Conservation (phyloP, 2,113 vertebrate species). For the Bubo scandiacus region DNA sequence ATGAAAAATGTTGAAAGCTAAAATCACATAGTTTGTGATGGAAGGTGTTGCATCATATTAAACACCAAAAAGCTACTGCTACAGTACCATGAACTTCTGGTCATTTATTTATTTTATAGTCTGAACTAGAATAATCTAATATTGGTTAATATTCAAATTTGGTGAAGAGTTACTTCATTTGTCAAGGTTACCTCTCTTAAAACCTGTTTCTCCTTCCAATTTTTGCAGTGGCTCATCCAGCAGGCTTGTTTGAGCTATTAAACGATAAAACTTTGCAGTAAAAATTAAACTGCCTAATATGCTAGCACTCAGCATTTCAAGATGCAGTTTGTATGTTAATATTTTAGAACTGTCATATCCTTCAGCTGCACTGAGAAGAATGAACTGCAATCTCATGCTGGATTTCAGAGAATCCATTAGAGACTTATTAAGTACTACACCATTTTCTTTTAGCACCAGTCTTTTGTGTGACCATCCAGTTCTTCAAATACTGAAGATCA, state of each 20-base stretch:
- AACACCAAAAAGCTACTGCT: neutral
- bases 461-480: neutral
- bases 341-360: neutral
- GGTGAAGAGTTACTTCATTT: neutral
- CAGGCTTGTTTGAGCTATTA: neutral
- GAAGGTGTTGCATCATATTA: neutral
- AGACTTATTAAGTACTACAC: neutral
- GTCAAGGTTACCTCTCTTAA: neutral
- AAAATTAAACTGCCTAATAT: neutral
- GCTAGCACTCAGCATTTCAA: neutral
- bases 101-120: neutral
- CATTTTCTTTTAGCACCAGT: neutral
- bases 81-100: neutral
- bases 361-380: neutral
- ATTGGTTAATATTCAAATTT: rapidly evolving
- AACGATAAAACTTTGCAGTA: neutral
- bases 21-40: neutral
- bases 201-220: neutral
- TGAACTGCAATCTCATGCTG: rapidly evolving
- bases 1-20: neutral
- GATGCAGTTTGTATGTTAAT: neutral
- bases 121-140: neutral
- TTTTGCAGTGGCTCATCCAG: neutral
- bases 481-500: neutral
- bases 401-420: neutral